Evolutionary conservation across 1,140 invertebrate genomes (phyloP), one percentile per base, ranked within the genome.

Genomic region (Drosophila arizonae): DNA sequence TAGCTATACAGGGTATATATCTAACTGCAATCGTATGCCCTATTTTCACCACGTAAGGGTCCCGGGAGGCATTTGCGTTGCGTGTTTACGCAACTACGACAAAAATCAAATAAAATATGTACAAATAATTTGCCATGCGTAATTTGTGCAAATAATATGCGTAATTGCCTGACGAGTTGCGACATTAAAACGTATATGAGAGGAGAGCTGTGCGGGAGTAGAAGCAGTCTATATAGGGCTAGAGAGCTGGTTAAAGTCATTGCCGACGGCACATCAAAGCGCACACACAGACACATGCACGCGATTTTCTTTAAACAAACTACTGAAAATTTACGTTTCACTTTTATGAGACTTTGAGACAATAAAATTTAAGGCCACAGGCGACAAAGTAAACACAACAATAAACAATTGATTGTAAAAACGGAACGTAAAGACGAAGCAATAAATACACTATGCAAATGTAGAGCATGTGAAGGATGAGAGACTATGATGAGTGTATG

Each of bases 71-170:
- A 28, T 69, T 60, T 56, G 57, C n/a, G 43, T 81, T 76, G 81
- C 81, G 81, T 85, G 81, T 55, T 80, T 77, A 85, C 67, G 82
- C 78, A 78, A 62, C 56, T 64, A 75, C 64, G 69, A 70, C 57
- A 74, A 75, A 15, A 79, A 77, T 65, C 79, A 72, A 86, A 81
- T 78, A 81, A 86, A 80, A 85, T 79, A 73, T 76, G 72, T 76
- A 82, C 68, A 77, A 79, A 82, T 79, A 71, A 88, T 82, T 82
- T 84, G 84, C 79, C 76, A 82, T 87, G 82, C 84, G 84, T 87
- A 87, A 87, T 87, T 87, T 87, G 82, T 87, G 82, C 82, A 88
- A 87, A 87, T 87, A 87, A 87, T 87, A 87, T 88, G 79, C 79
- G 79, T 88, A 87, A 87, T 87, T 86, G 79, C 54, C 54, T 24